Conservation (phyloP, 2,113 vertebrate species). For the Neogale vison region DNA sequence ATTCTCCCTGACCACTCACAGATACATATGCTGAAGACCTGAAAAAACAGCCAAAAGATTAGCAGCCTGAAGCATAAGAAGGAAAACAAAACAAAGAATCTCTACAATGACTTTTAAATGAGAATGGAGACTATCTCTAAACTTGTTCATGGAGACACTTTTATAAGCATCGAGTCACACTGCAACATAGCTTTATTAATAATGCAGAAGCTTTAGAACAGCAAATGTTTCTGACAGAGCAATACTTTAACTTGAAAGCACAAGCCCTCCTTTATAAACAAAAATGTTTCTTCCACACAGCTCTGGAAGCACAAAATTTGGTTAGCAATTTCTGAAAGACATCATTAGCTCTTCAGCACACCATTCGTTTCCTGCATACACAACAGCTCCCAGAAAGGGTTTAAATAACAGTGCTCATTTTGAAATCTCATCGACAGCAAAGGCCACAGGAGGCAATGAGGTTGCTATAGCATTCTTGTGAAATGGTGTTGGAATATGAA, state of each 20-base stretch:
- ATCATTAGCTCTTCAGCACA: background rate
- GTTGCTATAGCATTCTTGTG: background rate
- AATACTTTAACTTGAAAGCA: constrained; percentile 30
- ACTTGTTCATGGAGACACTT: background rate
- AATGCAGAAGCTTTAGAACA: constrained; percentile 24
- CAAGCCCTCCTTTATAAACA: background rate
- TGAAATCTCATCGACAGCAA: background rate
- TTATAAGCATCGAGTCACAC: background rate
- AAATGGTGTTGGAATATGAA: background rate
- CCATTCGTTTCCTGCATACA: background rate
- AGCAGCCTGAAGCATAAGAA: background rate
- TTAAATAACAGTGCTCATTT: background rate
- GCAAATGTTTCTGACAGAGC: constrained; percentile 33
- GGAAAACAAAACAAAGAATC: background rate
- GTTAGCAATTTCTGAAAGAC: background rate
- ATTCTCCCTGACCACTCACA: background rate
- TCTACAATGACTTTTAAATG: background rate
- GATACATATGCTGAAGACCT: background rate
- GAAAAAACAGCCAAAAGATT: background rate
- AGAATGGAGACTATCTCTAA: background rate
- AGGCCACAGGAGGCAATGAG: background rate
- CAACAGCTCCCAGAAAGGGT: background rate
- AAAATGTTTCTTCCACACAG: background rate
- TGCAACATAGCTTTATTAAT: constrained; percentile 34
- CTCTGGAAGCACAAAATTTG: background rate